Base-by-base conservation (phyloP, 2,797 vertebrate species). In the Botia almorhae region DNA sequence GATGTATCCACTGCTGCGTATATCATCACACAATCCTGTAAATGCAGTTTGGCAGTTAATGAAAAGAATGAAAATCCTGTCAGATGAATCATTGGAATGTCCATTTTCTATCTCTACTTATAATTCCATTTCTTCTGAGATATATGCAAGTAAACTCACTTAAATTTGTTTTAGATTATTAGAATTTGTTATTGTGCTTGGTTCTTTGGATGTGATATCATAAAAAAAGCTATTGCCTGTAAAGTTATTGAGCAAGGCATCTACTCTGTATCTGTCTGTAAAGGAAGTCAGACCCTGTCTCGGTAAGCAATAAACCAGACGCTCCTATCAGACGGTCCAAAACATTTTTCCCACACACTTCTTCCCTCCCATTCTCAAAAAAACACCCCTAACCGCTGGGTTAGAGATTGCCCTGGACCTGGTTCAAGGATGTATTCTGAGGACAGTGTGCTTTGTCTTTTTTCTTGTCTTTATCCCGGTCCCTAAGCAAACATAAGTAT, bases 371-470 rank as follows among this genome's bases (percentile, higher is more conserved):
- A 73, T 71, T 17, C 78, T 72, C 81, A 87, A 83, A 84, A 87
- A 84, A 26, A 26, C 23, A 85, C 72, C 83, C 78, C 77, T 75
- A 72, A 61, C 83, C 80, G 63, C 84, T 77, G 83, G 86, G 84
- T 86, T 84, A 82, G 82, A 87, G 69, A 84, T 88, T 87, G 87
- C 90, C 90, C 86, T 88, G 89, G 85, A 91, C 90, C 87, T 88
- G 89, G 92, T 93, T 93, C 89, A 92, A 91, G 90, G 87, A 89
- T 93, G 89, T 93, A 93, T 93, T 94, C 91, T 92, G 91, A 89
- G 75, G 90, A 93, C 91, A 36, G 79, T 83, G 74, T 82, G 82
- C 82, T 80, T 84, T 78, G 75, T 78, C 74, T 83, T 78, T 83
- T 83, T 80, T 56, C 43, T 46, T 46, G 43, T 46, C 43, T 89